Evolutionary conservation across 64 coral and sea anemone species (phyloP).

Genomic region (Porites lutea): DNA sequence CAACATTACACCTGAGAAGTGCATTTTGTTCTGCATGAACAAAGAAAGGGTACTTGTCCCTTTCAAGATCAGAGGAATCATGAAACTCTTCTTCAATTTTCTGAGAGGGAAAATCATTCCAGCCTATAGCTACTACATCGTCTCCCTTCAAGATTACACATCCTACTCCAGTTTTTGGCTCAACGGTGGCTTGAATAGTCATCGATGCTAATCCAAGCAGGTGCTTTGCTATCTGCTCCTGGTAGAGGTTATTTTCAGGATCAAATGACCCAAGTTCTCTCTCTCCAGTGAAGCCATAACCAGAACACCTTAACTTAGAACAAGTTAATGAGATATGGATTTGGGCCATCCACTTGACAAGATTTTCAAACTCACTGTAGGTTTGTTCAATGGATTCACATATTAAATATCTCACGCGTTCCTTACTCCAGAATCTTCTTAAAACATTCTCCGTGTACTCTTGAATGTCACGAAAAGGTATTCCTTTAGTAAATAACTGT

Average conservation of each 20-base stretch:
- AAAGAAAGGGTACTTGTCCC: constrained; percentile 37
- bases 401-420: background rate
- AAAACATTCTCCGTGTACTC: background rate
- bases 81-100: constrained; percentile 34
- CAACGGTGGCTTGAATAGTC: constrained; percentile 1
- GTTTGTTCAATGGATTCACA: background rate
- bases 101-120: constrained; percentile 28
- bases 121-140: background rate
- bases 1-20: constrained; percentile 1
- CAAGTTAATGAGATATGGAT: background rate
- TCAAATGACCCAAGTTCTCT: background rate
- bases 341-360: constrained; percentile 21
- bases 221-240: constrained; percentile 27
- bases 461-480: background rate
- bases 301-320: background rate
- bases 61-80: constrained; percentile 6
- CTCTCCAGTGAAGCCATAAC: background rate
- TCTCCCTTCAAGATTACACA: constrained; percentile 22
- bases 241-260: background rate
- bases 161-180: constrained; percentile 35
- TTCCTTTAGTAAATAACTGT: background rate
- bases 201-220: constrained; percentile 16
- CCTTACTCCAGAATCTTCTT: background rate
- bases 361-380: background rate
- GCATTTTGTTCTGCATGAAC: constrained; percentile 46